Evolutionary conservation across 2,888 invertebrate genomes (phyloP).

Genomic region (Eristalis tenax): DNA sequence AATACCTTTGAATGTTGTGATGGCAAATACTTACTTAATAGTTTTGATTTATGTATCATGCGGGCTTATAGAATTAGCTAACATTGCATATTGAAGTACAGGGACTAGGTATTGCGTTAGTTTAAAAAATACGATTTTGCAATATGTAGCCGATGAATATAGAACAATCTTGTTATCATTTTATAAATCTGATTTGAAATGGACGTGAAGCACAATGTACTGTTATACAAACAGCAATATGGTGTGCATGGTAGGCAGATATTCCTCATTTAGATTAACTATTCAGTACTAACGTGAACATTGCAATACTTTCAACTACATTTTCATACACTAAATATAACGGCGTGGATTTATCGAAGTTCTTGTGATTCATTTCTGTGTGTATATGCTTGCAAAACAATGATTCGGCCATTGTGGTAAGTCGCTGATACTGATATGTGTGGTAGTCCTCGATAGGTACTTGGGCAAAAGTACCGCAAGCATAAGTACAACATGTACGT

Average conservation of each 20-base stretch:
- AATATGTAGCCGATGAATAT: not conserved
- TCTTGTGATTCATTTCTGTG: not conserved
- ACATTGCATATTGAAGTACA: not conserved
- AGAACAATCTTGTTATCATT: not conserved
- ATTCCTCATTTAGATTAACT: not conserved
- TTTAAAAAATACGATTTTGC: not conserved
- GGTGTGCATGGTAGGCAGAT: not conserved
- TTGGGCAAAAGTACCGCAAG: no score
- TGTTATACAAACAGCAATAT: not conserved
- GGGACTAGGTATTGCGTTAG: not conserved
- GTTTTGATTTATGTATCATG: constrained; percentile 6
- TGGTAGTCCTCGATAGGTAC: no score
- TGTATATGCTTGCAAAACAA: not conserved
- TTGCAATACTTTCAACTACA: not conserved
- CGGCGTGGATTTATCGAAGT: not conserved
- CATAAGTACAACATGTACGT: no score
- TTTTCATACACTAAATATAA: not conserved
- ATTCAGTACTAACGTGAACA: not conserved
- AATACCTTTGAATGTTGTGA: not conserved
- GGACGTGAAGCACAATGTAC: not conserved
- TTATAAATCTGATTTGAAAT: not conserved
- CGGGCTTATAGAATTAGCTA: not conserved
- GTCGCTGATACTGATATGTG: no score
- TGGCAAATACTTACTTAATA: constrained; percentile 40
- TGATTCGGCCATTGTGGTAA: no score